Evolutionary conservation across 35 echinoderm and acorn worm species (phyloP), one percentile per base, ranked within the genome.

Genomic region (Acanthaster planci): DNA sequence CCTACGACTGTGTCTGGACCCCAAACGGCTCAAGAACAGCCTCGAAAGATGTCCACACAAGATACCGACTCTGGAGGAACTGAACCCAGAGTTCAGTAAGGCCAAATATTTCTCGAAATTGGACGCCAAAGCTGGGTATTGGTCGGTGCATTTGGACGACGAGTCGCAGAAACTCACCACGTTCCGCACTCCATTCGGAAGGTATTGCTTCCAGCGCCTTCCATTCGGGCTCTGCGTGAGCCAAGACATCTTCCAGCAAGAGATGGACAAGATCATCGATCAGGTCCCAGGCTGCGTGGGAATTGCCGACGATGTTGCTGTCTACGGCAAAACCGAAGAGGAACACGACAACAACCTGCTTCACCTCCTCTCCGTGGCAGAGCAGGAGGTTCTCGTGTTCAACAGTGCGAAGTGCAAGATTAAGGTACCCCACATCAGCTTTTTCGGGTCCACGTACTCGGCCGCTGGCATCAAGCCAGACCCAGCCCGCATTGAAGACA

Each of bases 351-450:
- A 30, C 6, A 79, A 59, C 55, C 77, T 92, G 39, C 51, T 23
- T 26, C 34, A 44, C 2, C 51, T 88, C 16, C 15, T 92, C 5
- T 19, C 67, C 7, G 39, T 16, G 39, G 84, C 85, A 38, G 77
- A 64, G 59, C 59, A 82, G 21, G 81, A 77, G 27, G 88, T 80
- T 5, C 67, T 86, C 8, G 87, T 89, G n/a, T 85, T 90, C 55
- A 93, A 90, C 57, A 80, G 26, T 47, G 18, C 59, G n/a, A 94
- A 94, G 47, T 90, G 92, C 55, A 54, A 12, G 1, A 93, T 93
- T 30, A 93, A 93, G 40, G 5, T 38, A 26, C 10, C 5, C 5
- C 37, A 39, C 76, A 77, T 77, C 34, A 77, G 34, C n/a, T 77
- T 77, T n/a, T 77, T 77, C 42, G 76, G 76, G 14, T 37, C 42